Evolutionary conservation across 2,888 invertebrate species (phyloP).

Genomic region (Trichogramma evanescens): DNA sequence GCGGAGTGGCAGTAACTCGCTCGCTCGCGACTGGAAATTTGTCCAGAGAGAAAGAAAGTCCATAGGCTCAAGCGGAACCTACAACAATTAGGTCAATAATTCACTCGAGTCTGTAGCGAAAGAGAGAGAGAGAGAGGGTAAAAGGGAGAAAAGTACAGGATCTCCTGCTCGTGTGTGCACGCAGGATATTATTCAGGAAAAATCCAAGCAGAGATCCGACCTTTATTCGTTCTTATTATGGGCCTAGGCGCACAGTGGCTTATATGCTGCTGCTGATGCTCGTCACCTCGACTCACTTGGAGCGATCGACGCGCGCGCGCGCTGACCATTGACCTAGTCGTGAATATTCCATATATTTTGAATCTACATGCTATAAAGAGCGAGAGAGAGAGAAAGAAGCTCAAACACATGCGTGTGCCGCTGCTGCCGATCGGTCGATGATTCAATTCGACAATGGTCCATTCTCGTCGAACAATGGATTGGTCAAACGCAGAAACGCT

Average conservation of each 20-base stretch:
- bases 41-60: slow-evolving; percentile 24
- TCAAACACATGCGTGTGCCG: too few relatives aligned
- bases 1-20: too few relatives aligned
- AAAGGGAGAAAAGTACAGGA: too few relatives aligned
- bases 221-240: slow-evolving; percentile 17
- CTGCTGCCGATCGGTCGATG: slow-evolving; percentile 28
- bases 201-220: too few relatives aligned
- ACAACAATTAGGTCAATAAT: slow-evolving; percentile 44
- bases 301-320: too few relatives aligned
- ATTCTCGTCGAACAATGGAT: slow-evolving; percentile 39
- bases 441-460: slow-evolving; percentile 46
- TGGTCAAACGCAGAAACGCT: slow-evolving; percentile 37
- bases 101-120: slow-evolving; percentile 26
- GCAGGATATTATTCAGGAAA: slow-evolving; percentile 22
- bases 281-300: too few relatives aligned
- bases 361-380: background rate
- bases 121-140: too few relatives aligned
- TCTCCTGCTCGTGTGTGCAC: too few relatives aligned
- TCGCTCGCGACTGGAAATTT: slow-evolving; percentile 35
- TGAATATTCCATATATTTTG: slow-evolving; percentile 34
- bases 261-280: background rate
- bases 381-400: background rate
- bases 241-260: slow-evolving; percentile 7
- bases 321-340: slow-evolving; percentile 38
- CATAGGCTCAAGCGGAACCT: background rate